Evolutionary conservation across 2,797 vertebrate species (phyloP), one percentile per base, ranked within the genome.

Genomic region (Heliangelus exortis): DNA sequence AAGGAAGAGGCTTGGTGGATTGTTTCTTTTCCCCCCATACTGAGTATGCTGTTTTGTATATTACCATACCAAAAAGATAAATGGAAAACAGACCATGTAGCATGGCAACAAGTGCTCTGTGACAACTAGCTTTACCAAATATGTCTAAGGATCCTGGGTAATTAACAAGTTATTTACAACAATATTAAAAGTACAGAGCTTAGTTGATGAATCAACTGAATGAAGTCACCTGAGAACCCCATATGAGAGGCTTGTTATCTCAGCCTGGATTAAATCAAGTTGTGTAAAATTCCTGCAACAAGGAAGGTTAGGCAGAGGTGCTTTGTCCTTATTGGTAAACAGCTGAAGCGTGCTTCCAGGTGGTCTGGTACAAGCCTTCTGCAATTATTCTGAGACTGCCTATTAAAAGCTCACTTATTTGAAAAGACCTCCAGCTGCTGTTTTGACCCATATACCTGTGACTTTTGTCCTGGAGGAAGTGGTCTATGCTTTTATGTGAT

Each of bases 51-150:
- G 87, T 90, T 96, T 82, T 92, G 89, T 93, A 96, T 79, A 95
- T 72, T 69, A 77, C 39, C 66, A 89, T 83, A 83, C 95, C 69
- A 73, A 95, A 95, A 97, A 92, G 39, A 75, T 73, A 95, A 93
- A 97, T 53, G 62, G 80, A 89, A 96, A 96, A 92, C 79, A 95
- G 92, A 96, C 9, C 77, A 39, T 0, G 34, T 77, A 74, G 33
- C 83, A 86, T 2, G 33, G 77, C 61, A 95, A 96, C 69, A 92
- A 93, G 43, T 80, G 41, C 87, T 91, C 87, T 91, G 83, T 76
- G 79, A 62, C 66, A 94, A 96, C 90, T 51, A 75, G 63, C 65
- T 72, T 62, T 68, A 91, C 53, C 51, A 90, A 84, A 88, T 58
- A 71, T 0, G 1, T 91, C 57, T 50, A 86, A 59, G 19, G 36